phyloP scores from a whole-genome alignment of 2,888 invertebrate genomes.

The Dryobotodes eremita region DNA sequence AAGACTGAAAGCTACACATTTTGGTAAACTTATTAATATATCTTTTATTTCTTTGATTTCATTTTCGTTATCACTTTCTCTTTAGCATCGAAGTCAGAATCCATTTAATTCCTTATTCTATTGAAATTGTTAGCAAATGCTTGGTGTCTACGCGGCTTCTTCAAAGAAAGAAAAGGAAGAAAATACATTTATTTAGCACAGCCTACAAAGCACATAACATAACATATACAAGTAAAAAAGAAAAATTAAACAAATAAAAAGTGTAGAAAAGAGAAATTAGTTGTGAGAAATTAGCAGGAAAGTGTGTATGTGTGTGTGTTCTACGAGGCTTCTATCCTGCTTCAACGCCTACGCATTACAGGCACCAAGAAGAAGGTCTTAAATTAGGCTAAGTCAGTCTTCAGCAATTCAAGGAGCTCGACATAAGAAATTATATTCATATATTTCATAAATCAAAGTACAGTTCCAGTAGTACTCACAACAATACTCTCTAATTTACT shows the following conservation, averaged over 20 bases:
- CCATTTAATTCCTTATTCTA: background rate
- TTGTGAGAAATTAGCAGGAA: no score
- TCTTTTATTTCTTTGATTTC: background rate
- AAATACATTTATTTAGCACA: no score
- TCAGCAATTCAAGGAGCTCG: fast-evolving
- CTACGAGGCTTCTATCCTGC: background rate
- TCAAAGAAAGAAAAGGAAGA: no score
- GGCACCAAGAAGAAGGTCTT: background rate
- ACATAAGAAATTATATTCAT: no score
- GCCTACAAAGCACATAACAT: no score
- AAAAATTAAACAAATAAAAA: no score
- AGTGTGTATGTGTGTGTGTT: no score
- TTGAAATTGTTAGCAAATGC: background rate
- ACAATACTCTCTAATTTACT: constrained; percentile 43
- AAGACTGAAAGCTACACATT: no score
- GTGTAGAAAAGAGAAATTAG: no score
- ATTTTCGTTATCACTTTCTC: background rate
- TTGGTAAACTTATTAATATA: background rate
- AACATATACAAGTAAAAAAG: no score
- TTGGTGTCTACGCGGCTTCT: no score
- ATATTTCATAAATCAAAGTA: constrained; percentile 22
- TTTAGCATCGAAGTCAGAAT: background rate
- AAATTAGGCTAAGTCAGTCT: background rate
- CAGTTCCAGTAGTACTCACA: constrained; percentile 19
- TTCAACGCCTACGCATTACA: background rate